A percentile compares a stretch with the other conserved stretches of the same genome.
Evolutionary conservation across 1,140 invertebrate species (phyloP).

Genomic region (Psix sp.): DNA sequence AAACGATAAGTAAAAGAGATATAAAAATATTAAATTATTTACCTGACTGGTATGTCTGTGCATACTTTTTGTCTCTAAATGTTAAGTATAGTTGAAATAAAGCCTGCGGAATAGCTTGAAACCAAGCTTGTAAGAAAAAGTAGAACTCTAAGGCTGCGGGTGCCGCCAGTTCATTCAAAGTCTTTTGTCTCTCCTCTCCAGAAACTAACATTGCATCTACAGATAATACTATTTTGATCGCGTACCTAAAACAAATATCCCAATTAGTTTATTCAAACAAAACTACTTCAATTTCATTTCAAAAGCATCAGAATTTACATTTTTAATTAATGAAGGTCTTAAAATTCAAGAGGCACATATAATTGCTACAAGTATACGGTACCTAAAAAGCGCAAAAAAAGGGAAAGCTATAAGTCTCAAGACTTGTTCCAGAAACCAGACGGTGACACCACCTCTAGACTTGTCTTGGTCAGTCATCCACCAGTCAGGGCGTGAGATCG

Average conservation of each 20-base stretch:
- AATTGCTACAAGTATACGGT: constrained; percentile 1
- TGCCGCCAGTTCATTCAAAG: constrained; percentile 77
- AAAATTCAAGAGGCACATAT: no score
- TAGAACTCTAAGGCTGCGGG: constrained; percentile 84
- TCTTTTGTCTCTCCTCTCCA: constrained; percentile 79
- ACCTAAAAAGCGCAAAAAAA: constrained; percentile 83
- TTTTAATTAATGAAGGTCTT: no score
- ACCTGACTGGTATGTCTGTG: constrained; percentile 68
- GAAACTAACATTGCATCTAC: constrained; percentile 81
- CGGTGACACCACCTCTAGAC: constrained; percentile 63
- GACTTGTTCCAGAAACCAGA: constrained; percentile 79
- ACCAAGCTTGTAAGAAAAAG: constrained; percentile 85
- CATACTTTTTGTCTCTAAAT: constrained; percentile 70
- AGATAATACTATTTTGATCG: constrained; percentile 83
- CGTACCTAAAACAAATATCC: constrained; percentile 76
- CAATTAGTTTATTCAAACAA: no score
- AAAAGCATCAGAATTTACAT: no score
- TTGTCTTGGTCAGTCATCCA: constrained; percentile 75
- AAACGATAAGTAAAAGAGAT: neutral
- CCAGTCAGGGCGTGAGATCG: constrained; percentile 78
- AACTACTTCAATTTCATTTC: no score
- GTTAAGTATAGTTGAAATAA: constrained; percentile 81
- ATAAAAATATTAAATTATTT: constrained; percentile 20
- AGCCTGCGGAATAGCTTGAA: constrained; percentile 84
- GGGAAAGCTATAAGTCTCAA: constrained; percentile 81